phyloP scores from a whole-genome alignment of 2,113 vertebrate genomes.

The Pionites leucogaster region DNA sequence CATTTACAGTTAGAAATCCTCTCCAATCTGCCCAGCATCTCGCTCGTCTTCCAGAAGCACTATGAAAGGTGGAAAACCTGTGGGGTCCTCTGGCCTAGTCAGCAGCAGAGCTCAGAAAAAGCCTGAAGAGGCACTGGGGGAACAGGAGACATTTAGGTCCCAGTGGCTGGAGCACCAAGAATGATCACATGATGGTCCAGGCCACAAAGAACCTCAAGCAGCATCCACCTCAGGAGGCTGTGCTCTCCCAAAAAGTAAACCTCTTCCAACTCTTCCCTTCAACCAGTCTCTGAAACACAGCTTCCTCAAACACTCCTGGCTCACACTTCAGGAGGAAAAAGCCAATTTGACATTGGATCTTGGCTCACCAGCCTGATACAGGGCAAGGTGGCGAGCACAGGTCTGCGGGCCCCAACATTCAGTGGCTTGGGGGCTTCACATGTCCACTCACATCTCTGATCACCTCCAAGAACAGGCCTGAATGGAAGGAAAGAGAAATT shows the following conservation, averaged over 20 bases:
- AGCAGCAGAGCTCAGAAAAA: background rate
- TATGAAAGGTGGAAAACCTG: background rate
- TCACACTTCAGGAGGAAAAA: background rate
- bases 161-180: accelerated
- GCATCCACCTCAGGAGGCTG: accelerated
- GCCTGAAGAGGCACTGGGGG: background rate
- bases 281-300: background rate
- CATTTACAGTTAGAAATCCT: background rate
- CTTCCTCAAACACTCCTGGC: background rate
- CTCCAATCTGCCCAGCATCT: background rate
- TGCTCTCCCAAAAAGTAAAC: background rate
- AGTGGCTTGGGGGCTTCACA: background rate
- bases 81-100: background rate
- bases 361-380: background rate
- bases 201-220: accelerated
- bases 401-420: background rate
- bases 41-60: accelerated
- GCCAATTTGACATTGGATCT: accelerated
- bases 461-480: background rate
- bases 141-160: background rate
- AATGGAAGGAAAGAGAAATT: background rate
- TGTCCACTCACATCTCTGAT: accelerated
- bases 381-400: background rate
- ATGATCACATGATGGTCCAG: accelerated
- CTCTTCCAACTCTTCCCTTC: background rate